Conservation (phyloP, 2,797 vertebrate genomes). For the Trematomus bernacchii region DNA sequence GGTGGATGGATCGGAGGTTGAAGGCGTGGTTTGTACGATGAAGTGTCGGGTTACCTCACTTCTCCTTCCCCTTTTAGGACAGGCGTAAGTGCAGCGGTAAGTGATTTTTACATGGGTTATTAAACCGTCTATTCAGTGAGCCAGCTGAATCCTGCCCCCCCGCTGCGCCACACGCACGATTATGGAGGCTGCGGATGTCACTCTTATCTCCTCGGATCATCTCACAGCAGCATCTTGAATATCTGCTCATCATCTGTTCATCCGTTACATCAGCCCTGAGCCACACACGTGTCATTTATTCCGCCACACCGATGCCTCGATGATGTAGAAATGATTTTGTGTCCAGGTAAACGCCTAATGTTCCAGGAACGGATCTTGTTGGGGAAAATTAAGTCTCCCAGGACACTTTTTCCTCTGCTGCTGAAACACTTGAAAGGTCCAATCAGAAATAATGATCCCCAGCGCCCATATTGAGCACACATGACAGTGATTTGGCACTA, state of each 20-base stretch:
- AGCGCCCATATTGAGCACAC: slow-evolving; percentile 35
- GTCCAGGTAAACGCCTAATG: slow-evolving; percentile 55
- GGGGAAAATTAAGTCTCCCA: slow-evolving; percentile 53
- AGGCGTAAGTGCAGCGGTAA: slow-evolving; percentile 44
- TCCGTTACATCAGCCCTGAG: slow-evolving; percentile 25
- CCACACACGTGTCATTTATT: slow-evolving; percentile 41
- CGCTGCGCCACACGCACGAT: slow-evolving; percentile 52
- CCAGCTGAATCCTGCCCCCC: slow-evolving; percentile 47
- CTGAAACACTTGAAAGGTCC: slow-evolving; percentile 63
- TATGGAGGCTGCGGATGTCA: slow-evolving; percentile 59
- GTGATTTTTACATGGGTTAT: slow-evolving; percentile 68
- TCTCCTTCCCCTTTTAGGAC: slow-evolving; percentile 57
- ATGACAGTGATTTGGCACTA: slow-evolving; percentile 35
- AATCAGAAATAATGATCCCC: slow-evolving; percentile 64
- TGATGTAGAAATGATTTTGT: slow-evolving; percentile 61
- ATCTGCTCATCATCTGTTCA: slow-evolving; percentile 60
- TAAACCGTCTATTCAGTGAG: slow-evolving; percentile 64
- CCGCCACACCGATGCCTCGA: background rate
- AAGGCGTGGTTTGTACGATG: slow-evolving; percentile 41
- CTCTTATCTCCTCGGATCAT: slow-evolving; percentile 45
- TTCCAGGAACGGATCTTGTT: slow-evolving; percentile 23
- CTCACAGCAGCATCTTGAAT: slow-evolving; percentile 52
- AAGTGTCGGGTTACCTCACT: slow-evolving; percentile 53
- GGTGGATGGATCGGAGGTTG: slow-evolving; percentile 55
- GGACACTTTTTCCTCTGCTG: slow-evolving; percentile 31